Evolutionary conservation across 2,888 invertebrate species (phyloP).

Genomic region (Odontothrips loti): DNA sequence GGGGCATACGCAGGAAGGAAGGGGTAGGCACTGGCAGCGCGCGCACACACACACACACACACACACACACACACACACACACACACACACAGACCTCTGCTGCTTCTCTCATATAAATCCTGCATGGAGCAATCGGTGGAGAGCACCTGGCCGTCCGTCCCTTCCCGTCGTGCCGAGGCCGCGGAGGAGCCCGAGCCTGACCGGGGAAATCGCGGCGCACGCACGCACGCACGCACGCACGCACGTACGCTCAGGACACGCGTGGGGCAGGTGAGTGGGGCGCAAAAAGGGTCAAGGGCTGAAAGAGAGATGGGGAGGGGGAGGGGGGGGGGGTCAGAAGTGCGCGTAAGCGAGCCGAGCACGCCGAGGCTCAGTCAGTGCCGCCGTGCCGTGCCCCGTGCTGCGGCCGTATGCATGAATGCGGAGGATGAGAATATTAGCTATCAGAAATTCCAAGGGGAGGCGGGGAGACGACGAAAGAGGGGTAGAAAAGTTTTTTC

Average conservation of each 20-base stretch:
- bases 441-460: no score
- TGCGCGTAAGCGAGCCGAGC: background rate
- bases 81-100: no score
- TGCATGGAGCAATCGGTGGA: constrained; percentile 11
- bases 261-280: background rate
- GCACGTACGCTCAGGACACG: background rate
- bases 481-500: no score
- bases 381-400: background rate
- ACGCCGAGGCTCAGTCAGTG: background rate
- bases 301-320: background rate
- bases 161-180: background rate
- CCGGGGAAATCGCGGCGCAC: background rate
- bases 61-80: no score
- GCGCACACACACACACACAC: no score
- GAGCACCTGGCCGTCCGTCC: background rate
- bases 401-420: no score
- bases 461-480: no score
- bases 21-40: background rate
- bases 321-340: background rate
- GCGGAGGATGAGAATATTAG: no score
- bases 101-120: background rate
- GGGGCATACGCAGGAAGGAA: background rate
- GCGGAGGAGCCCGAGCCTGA: no score
- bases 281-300: background rate
- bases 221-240: background rate